These are phyloP conservation scores for Lucilia sericata DNA, from an alignment of 1,140 invertebrate genomes.

Conservation along the genomic window DNA sequence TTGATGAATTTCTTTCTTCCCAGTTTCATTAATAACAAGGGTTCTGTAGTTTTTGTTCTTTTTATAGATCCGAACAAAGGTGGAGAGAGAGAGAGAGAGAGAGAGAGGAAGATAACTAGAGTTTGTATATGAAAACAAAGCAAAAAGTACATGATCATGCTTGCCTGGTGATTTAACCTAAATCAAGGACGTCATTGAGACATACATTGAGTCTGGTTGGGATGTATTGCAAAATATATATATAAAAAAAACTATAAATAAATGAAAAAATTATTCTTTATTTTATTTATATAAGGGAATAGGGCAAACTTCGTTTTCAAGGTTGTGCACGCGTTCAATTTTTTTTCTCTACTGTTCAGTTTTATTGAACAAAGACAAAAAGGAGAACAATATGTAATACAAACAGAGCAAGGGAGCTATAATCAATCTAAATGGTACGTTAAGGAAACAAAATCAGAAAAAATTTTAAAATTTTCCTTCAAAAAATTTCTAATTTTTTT, in stretches of 20 bases:
- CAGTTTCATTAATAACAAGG: neutral
- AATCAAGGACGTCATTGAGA: slow-evolving; percentile 67
- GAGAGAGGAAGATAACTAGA: too few relatives aligned
- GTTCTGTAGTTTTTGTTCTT: slow-evolving; percentile 4
- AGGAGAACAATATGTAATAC: too few relatives aligned
- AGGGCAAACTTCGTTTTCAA: slow-evolving; percentile 67
- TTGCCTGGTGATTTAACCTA: slow-evolving; percentile 55
- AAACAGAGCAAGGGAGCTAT: too few relatives aligned
- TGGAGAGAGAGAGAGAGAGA: too few relatives aligned
- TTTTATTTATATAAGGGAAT: slow-evolving; percentile 60
- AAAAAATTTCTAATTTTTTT: too few relatives aligned
- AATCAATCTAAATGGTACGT: too few relatives aligned
- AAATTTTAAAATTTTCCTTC: too few relatives aligned
- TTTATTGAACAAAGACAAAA: neutral
- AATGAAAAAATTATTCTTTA: neutral
- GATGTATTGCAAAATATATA: neutral
- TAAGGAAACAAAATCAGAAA: too few relatives aligned
- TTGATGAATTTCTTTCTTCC: neutral
- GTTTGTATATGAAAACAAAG: too few relatives aligned
- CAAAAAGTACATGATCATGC: neutral
- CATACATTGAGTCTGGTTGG: slow-evolving; percentile 46
- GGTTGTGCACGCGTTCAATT: slow-evolving; percentile 50
- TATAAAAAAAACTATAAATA: neutral
- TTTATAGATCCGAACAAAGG: neutral
- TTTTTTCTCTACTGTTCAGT: too few relatives aligned